Conservation (phyloP, 2,888 invertebrate genomes). For the Iselma pallidipennis region DNA sequence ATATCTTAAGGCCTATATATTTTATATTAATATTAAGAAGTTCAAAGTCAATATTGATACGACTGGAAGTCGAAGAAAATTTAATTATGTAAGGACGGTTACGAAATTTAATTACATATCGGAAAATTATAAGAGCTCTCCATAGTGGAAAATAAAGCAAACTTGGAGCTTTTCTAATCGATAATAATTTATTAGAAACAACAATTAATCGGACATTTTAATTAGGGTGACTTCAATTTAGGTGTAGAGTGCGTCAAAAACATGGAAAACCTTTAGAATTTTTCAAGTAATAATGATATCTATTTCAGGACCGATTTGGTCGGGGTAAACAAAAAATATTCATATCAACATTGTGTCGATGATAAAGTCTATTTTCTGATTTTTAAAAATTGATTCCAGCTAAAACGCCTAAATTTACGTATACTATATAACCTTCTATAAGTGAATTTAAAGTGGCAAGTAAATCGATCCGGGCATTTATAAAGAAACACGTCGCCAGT, state of each 20-base stretch:
- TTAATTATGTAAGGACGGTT: conserved; percentile 39
- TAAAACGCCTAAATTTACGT: not conserved
- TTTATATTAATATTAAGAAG: conserved; percentile 29
- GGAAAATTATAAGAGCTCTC: conserved; percentile 34
- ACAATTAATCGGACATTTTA: conserved; percentile 32
- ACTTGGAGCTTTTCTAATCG: conserved; percentile 20
- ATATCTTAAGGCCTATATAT: conserved; percentile 16
- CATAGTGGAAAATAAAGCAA: conserved; percentile 19
- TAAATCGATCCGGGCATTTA: conserved; percentile 35
- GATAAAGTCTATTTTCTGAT: not conserved
- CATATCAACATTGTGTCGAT: not conserved
- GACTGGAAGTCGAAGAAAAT: conserved; percentile 33
- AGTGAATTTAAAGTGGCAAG: conserved; percentile 42
- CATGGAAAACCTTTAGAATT: no score
- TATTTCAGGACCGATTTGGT: no score
- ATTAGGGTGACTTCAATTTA: no score
- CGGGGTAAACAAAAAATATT: no score
- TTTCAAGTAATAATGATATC: no score
- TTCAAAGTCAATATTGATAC: conserved; percentile 42
- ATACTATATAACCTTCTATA: conserved; percentile 15
- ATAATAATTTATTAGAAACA: conserved; percentile 32
- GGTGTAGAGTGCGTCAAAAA: not conserved
- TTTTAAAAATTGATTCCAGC: not conserved
- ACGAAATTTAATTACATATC: conserved; percentile 40
- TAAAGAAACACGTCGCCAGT: conserved; percentile 12